phyloP scores from a whole-genome alignment of 2,797 vertebrate species.

The Distichodus sexfasciatus region DNA sequence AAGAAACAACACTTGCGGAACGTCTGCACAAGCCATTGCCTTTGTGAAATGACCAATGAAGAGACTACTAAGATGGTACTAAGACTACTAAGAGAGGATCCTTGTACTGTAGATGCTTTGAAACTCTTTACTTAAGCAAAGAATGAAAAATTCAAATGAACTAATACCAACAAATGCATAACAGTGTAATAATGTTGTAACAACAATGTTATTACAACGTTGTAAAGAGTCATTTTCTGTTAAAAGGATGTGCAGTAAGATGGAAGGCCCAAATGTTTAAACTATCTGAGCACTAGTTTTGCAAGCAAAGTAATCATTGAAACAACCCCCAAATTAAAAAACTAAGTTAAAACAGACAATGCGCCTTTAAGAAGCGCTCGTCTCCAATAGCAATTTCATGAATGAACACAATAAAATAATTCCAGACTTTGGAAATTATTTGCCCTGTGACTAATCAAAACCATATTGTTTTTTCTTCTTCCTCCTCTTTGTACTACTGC shows the following conservation, averaged over 20 bases:
- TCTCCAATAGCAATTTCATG: neutral
- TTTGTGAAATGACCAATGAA: too few species aligned
- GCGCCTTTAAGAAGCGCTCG: too few species aligned
- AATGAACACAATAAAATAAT: neutral
- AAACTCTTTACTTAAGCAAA: conserved; percentile 30
- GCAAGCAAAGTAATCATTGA: conserved; percentile 32
- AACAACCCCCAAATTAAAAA: too few species aligned
- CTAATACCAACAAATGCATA: conserved; percentile 57
- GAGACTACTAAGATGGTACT: too few species aligned
- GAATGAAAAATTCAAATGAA: conserved; percentile 46
- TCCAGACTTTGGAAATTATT: neutral
- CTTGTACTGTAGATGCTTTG: conserved; percentile 42
- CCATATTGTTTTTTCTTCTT: conserved; percentile 33
- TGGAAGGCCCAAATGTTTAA: too few species aligned
- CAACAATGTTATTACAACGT: too few species aligned
- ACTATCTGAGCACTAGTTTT: conserved; percentile 14
- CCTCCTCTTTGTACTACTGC: conserved; percentile 1
- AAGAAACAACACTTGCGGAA: neutral
- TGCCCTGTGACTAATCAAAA: conserved; percentile 11
- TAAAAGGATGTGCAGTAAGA: conserved; percentile 32
- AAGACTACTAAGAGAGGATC: too few species aligned
- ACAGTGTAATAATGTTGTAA: conserved; percentile 52
- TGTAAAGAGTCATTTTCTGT: conserved; percentile 58
- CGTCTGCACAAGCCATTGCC: neutral
- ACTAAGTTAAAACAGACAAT: too few species aligned